These are phyloP conservation scores for Plotosus lineatus DNA, from an alignment of 2,113 vertebrate species.

Conservation along the genomic window DNA sequence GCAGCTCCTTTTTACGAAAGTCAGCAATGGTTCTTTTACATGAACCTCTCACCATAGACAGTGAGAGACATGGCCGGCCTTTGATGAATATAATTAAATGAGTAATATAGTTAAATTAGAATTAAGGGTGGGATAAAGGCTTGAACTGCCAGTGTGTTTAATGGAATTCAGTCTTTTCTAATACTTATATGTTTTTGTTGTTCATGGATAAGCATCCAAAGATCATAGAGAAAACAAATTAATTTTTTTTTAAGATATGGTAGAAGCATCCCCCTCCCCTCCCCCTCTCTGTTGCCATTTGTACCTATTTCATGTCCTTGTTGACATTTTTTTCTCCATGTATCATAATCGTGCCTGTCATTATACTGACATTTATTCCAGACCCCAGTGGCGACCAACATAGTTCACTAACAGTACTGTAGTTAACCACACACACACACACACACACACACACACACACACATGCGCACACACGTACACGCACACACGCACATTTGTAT, in stretches of 20 bases:
- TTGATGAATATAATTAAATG: no score
- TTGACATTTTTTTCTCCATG: conserved; percentile 66
- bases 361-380: conserved; percentile 62
- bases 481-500: conserved; percentile 14
- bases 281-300: conserved; percentile 44
- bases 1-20: no score
- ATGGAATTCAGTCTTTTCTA: conserved; percentile 10
- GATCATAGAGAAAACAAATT: not conserved
- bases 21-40: no score
- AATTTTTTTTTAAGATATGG: not conserved
- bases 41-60: no score
- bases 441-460: conserved; percentile 26
- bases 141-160: no score
- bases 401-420: conserved; percentile 53
- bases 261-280: not conserved
- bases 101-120: no score
- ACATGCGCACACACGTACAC: conserved; percentile 48
- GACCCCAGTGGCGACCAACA: conserved; percentile 38
- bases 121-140: no score
- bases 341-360: conserved; percentile 60
- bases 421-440: conserved; percentile 59
- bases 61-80: no score
- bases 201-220: not conserved
- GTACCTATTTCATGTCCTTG: conserved; percentile 57
- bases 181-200: conserved; percentile 11